Evolutionary conservation across 2,797 vertebrate genomes (phyloP).

Genomic region (Cuculus canorus): DNA sequence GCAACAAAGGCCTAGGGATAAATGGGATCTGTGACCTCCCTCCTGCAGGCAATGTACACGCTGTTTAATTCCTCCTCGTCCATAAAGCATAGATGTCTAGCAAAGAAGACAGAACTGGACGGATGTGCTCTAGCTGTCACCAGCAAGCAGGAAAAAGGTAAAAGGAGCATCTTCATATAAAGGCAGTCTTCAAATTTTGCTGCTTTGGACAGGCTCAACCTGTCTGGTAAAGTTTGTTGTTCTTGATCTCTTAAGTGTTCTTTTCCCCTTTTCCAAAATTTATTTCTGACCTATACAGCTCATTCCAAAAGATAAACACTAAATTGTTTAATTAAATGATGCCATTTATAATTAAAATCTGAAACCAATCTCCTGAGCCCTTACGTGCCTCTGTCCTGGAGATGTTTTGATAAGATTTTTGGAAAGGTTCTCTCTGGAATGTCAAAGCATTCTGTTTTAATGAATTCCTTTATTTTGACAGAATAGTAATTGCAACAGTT

Average conservation of each 20-base stretch:
- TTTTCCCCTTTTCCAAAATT: background rate
- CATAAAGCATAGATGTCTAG: background rate
- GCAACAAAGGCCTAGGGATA: rapidly evolving
- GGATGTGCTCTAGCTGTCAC: background rate
- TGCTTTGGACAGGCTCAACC: background rate
- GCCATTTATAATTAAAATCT: background rate
- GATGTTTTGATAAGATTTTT: background rate
- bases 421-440: background rate
- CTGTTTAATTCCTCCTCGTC: background rate
- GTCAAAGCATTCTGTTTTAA: background rate
- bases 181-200: background rate
- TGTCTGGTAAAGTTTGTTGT: background rate
- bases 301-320: background rate
- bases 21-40: background rate
- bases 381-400: background rate
- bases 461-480: background rate
- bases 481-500: background rate
- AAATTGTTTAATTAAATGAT: background rate
- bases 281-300: background rate
- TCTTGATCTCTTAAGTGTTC: background rate
- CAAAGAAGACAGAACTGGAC: background rate
- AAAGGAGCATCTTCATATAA: background rate
- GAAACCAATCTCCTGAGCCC: background rate
- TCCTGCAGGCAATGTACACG: rapidly evolving
- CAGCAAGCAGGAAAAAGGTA: background rate